Evolutionary conservation across 1,140 invertebrate species (phyloP).

Genomic region (Drosophila orosa): DNA sequence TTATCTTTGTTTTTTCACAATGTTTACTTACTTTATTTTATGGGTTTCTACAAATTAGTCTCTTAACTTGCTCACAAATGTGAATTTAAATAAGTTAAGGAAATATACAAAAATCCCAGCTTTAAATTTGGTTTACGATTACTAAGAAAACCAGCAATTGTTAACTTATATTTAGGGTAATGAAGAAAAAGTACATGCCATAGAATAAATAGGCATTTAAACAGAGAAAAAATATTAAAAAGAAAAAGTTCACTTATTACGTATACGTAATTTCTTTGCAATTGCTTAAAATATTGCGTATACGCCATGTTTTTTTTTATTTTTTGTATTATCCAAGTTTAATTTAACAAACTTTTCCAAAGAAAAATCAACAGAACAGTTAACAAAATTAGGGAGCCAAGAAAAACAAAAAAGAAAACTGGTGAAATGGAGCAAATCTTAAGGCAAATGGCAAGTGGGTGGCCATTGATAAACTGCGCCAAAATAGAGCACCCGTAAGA

Average conservation of each 20-base stretch:
- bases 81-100: no score
- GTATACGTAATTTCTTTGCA: not conserved
- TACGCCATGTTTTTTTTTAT: not conserved
- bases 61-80: not conserved
- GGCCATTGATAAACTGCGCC: conserved; percentile 66
- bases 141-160: not conserved
- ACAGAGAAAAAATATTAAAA: not conserved
- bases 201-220: conserved; percentile 6
- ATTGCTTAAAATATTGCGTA: conserved; percentile 1
- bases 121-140: not conserved
- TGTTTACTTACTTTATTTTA: not conserved
- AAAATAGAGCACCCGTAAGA: conserved; percentile 39
- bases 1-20: not conserved
- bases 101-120: not conserved
- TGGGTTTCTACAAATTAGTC: not conserved
- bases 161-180: not conserved
- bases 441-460: conserved; percentile 42
- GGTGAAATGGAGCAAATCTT: conserved; percentile 70
- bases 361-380: conserved; percentile 7
- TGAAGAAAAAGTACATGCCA: not conserved
- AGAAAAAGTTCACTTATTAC: not conserved
- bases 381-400: conserved; percentile 32
- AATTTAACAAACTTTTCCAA: conserved; percentile 4
- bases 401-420: conserved; percentile 42
- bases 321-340: not conserved